Conservation (phyloP, 2,888 invertebrate species). For the Nemoura dubitans region DNA sequence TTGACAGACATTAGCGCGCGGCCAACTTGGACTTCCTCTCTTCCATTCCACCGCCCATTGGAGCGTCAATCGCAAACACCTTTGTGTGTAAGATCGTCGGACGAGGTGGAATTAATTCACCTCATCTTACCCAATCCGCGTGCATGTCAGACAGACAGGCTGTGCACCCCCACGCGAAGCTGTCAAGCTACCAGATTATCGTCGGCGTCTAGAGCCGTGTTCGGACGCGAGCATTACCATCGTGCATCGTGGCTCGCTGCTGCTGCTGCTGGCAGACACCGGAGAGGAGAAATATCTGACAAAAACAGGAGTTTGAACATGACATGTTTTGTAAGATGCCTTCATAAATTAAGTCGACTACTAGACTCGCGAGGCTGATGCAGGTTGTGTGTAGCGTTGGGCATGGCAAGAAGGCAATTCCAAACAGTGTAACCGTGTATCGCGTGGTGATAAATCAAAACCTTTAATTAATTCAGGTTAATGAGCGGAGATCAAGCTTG, state of each 20-base stretch:
- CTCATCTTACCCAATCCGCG: not conserved
- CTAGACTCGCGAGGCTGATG: not conserved
- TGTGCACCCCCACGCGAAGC: not conserved
- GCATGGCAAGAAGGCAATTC: not conserved
- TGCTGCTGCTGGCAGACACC: too few relatives aligned
- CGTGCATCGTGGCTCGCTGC: not conserved
- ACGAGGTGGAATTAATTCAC: not conserved
- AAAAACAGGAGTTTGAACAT: conserved; percentile 35
- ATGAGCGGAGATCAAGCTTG: conserved; percentile 25
- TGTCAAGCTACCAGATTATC: not conserved
- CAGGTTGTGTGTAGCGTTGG: not conserved
- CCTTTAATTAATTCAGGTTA: conserved; percentile 28
- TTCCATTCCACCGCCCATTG: not conserved
- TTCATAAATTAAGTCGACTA: conserved; percentile 29
- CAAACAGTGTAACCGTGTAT: not conserved
- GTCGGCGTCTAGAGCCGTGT: not conserved
- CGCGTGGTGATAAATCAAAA: not conserved
- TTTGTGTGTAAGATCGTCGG: too few relatives aligned
- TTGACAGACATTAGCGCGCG: not conserved
- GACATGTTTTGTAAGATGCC: conserved; percentile 37
- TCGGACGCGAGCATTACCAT: not conserved
- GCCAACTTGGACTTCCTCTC: not conserved
- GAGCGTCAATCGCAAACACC: not conserved
- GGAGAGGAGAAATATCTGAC: not conserved
- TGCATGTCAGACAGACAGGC: not conserved